Base-by-base conservation (phyloP, 2,797 vertebrate genomes). In the Gambusia yucatana region DNA sequence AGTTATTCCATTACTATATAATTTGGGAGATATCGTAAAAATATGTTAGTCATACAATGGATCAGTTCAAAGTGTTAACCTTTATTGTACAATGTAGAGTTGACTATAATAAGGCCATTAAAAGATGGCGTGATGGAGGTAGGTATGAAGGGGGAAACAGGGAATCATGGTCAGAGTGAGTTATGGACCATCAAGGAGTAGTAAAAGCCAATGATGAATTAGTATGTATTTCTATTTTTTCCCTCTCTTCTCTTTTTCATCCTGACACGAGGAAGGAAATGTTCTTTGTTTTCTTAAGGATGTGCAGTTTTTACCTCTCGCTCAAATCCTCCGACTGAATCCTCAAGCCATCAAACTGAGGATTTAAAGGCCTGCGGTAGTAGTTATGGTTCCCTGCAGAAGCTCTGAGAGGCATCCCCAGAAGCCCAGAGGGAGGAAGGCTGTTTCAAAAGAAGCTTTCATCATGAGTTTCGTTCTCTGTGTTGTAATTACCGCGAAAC, bases 201-300 rank as follows among this genome's bases (percentile, higher is more conserved):
- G 93, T 94, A 96, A 97, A 96, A 93, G 89, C 93, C 94, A 93
- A 90, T 95, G 96, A 97, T 96, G 95, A 97, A 97, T 97, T 97
- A 95, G 95, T 96, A 97, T 95, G 95, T 95, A 91, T 97, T 97
- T 88, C 91, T 72, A 65, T 75, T 90, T 87, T 83, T 86, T 80
- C 47, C 86, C 85, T 84, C 48, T 43, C 87, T 78, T 75, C 79
- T 75, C 89, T 87, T 93, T 91, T 93, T 92, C 91, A 90, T 97
- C 96, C 94, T 96, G 96, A 97, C 96, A 96, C 83, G 82, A 92
- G 95, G 95, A 97, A 97, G 97, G 97, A 98, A 98, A 98, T 96
- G 95, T 96, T 94, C 88, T 89, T 91, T 97, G 96, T 98, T 98
- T 98, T 97, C 96, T 96, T 97, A 96, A 96, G 96, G 96, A 98